phyloP scores from a whole-genome alignment of 2,797 vertebrate genomes.

The Myioborus miniatus region DNA sequence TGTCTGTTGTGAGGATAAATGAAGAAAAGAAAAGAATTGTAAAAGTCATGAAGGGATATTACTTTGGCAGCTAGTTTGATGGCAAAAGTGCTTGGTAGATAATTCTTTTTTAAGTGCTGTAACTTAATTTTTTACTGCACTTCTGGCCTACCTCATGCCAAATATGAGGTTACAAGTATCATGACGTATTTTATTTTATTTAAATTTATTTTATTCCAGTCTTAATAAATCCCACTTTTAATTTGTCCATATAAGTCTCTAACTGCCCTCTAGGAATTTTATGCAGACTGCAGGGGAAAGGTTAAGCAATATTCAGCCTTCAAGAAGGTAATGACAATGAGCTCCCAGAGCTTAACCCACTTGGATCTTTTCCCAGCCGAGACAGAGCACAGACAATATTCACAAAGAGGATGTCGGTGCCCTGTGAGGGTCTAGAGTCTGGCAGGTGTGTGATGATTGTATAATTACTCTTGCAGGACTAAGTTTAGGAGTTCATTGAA shows the following conservation, averaged over 20 bases:
- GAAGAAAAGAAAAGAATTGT: background rate
- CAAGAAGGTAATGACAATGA: constrained; percentile 24
- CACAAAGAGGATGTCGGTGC: background rate
- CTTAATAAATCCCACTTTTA: constrained; percentile 52
- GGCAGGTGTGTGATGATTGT: background rate
- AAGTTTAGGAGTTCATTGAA: background rate
- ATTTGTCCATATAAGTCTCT: background rate
- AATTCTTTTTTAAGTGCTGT: constrained; percentile 42
- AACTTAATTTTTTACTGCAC: constrained; percentile 29
- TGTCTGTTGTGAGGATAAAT: constrained; percentile 4
- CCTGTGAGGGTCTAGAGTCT: background rate
- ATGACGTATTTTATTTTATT: constrained; percentile 3
- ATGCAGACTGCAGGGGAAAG: constrained; percentile 32
- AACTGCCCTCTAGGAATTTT: constrained; percentile 50
- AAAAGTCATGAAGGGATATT: background rate
- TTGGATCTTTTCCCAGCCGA: constrained; percentile 36
- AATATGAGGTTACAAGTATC: background rate
- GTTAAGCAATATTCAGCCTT: constrained; percentile 46
- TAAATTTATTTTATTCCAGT: constrained; percentile 32
- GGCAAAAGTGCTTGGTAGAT: constrained; percentile 34
- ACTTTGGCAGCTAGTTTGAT: background rate
- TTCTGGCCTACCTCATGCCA: background rate
- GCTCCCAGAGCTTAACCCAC: background rate
- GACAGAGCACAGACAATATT: constrained; percentile 10
- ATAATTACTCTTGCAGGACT: background rate